phyloP scores from a whole-genome alignment of 2,797 vertebrate species.

The Gymnothorax javanicus region DNA sequence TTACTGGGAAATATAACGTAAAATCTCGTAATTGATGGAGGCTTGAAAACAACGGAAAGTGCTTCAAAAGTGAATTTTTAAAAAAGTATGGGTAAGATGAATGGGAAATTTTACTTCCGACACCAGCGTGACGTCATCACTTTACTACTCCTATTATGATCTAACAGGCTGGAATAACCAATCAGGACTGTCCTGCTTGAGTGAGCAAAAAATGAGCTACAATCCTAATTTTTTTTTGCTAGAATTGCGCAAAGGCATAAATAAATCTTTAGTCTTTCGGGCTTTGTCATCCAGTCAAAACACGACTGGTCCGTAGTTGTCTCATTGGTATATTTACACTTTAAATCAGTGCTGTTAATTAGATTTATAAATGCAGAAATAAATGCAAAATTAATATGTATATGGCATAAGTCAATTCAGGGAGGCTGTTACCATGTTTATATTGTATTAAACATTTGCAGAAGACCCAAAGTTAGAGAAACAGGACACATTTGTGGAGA shows the following conservation, averaged over 20 bases:
- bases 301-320: background rate
- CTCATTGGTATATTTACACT: background rate
- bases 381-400: background rate
- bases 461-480: slow-evolving; percentile 83
- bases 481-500: slow-evolving; percentile 94
- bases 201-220: background rate
- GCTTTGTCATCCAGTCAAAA: background rate
- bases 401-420: background rate
- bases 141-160: too few relatives aligned
- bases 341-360: background rate
- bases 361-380: background rate
- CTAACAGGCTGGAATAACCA: background rate
- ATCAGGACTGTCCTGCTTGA: background rate
- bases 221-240: background rate
- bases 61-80: too few relatives aligned
- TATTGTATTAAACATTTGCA: slow-evolving; percentile 56
- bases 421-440: background rate
- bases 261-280: background rate
- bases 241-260: background rate
- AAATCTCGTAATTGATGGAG: too few relatives aligned
- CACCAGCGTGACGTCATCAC: too few relatives aligned
- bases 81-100: too few relatives aligned
- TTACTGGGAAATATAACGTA: too few relatives aligned
- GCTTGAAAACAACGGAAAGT: too few relatives aligned
- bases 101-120: too few relatives aligned